Evolutionary conservation across 2,888 invertebrate species (phyloP).

Genomic region (Aplocera efformata): DNA sequence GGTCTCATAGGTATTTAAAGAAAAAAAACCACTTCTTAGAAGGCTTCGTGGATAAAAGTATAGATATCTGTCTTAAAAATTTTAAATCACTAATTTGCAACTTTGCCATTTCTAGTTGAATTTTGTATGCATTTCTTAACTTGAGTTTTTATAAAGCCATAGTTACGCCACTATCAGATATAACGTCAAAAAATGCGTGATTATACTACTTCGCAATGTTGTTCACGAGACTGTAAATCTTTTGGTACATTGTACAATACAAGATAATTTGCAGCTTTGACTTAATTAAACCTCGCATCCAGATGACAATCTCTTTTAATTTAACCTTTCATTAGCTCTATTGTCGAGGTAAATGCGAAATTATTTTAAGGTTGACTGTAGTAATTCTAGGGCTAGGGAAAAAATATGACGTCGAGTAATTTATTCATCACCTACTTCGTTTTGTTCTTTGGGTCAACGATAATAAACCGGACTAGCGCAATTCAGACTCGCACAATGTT

Average conservation of each 20-base stretch:
- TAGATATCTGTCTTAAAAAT: no score
- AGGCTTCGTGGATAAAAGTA: no score
- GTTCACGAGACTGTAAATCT: constrained; percentile 5
- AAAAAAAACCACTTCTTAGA: no score
- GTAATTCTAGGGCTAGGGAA: constrained; percentile 17
- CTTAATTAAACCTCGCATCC: constrained; percentile 26
- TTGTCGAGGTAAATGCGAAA: constrained; percentile 29
- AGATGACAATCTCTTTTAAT: constrained; percentile 31
- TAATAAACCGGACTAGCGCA: background rate
- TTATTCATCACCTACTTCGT: constrained; percentile 10
- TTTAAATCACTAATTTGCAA: no score
- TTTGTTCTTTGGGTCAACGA: background rate
- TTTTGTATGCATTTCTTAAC: no score
- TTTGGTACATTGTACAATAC: constrained; percentile 17
- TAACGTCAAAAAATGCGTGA: no score
- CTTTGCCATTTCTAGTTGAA: no score
- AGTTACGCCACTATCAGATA: no score
- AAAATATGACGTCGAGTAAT: constrained; percentile 18
- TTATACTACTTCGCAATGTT: constrained; percentile 5
- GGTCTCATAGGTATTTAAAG: no score
- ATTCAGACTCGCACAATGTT: constrained; percentile 1
- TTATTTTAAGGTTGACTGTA: constrained; percentile 23
- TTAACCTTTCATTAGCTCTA: constrained; percentile 30
- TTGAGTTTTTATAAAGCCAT: no score
- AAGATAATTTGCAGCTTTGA: constrained; percentile 23